Evolutionary conservation across 2,888 invertebrate species (phyloP), one percentile per base, ranked within the genome.

Genomic region (Acleris emargana): DNA sequence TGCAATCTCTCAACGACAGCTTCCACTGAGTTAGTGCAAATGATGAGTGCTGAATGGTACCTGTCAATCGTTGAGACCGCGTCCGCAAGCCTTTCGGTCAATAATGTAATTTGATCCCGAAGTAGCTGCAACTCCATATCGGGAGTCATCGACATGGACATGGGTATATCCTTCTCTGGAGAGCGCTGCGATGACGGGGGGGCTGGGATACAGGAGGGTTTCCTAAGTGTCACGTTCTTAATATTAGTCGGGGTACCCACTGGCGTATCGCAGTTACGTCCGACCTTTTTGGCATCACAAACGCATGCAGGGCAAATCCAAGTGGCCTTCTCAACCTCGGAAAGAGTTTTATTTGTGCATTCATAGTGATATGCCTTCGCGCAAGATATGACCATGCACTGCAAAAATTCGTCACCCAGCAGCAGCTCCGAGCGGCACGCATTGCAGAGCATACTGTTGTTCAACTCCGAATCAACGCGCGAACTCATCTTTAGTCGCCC

Each of bases 211-310:
- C 28, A 32, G 18, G 53, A 18, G 0, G 38, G 38, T 18, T 38
- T 54, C 32, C 53, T 32, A 7, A 38, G 5, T 11, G 38, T 38
- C 18, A 54, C 53, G 17, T 54, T 54, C 38, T 54, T 54, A 16
- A 54, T 11, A 20, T 16, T 17, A 13, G 38, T 18, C 3, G 53
- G 53, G 0, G 53, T 53, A 3, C 53, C 53, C 5, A 53, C 53
- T 1, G 53, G 53, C 18, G 51, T 51, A 22, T 25, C 25, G 16
- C 51, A 51, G 22, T 51, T 51, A 16, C 3, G 25, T 11, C 51
- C 53, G 3, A 11, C 53, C 38, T 20, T 54, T 18, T 18, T 54
- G 2, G 53, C 20, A 17, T 18, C 53, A 38, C 53, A 54, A 13
- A 11, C 11, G 16, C 53, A 54, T 20, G 6, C 53, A 3, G 53